Evolutionary conservation across 2,888 invertebrate species (phyloP), one percentile per base, ranked within the genome.

Genomic region (Platypus cylindrus): DNA sequence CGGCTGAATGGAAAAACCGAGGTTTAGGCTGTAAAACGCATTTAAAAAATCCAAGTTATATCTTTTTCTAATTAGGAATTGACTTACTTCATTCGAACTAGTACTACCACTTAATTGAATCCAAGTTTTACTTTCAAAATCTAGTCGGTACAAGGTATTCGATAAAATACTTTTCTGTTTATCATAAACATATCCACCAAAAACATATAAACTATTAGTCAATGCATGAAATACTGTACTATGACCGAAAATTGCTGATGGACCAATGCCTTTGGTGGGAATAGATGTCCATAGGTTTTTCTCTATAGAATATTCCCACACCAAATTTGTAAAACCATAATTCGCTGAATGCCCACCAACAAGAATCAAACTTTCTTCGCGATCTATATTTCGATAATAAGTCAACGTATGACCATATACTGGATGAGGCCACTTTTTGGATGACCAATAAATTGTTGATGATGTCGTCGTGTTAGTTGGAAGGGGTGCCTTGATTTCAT

Each of bases 391-490:
- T 39, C 78, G 73, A 32, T 84, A 75, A 30, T 84, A 68, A 0
- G 90, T 91, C 37, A 95, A 63, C 0, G 89, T 86, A 52, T 93
- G 91, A 0, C 94, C 93, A 1, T 90, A 85, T n/a, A 91, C 62
- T 0, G 83, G 70, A 0, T 85, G 81, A 1, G 78, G 76, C 32
- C 73, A 71, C 25, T 43, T 40, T 8, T 38, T 34, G 7, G 26
- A 17, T 3, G 27, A 24, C 38, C 34, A 40, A 14, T 36, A 34
- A 5, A 24, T 17, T 4, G 36, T 30, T 11, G 30, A 4, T 1
- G 36, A 12, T n/a, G n/a, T n/a, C n/a, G n/a, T n/a, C n/a, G n/a
- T n/a, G n/a, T n/a, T n/a, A n/a, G n/a, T n/a, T 7, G 20, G 27
- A 4, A 32, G 25, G 5, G 37, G 37, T 7, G 41, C 34, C 13